Evolutionary conservation across 1,140 invertebrate genomes (phyloP).

Genomic region (Bombus cullumanus): DNA sequence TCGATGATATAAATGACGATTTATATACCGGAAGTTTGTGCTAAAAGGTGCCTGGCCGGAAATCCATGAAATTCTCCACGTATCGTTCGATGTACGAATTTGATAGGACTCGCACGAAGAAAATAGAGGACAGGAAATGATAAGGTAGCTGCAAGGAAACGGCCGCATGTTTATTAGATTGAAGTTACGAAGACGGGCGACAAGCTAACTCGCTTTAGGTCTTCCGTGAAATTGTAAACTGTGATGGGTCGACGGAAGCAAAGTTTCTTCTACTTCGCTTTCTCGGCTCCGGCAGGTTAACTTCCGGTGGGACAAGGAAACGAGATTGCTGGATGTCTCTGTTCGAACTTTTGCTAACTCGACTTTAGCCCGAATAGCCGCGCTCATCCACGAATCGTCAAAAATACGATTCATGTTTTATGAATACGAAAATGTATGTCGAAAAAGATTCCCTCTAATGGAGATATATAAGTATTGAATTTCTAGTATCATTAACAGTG

Average conservation of each 20-base stretch:
- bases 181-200: conserved; percentile 58
- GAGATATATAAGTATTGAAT: background rate
- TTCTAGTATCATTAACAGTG: background rate
- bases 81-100: background rate
- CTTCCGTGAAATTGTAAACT: conserved; percentile 69
- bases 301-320: conserved; percentile 52
- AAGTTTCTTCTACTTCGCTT: conserved; percentile 68
- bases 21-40: background rate
- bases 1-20: background rate
- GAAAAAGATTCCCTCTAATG: background rate
- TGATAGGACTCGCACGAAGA: conserved; percentile 4
- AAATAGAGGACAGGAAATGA: conserved; percentile 33
- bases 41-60: background rate
- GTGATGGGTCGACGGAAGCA: conserved; percentile 52
- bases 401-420: conserved; percentile 36
- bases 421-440: background rate
- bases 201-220: conserved; percentile 63
- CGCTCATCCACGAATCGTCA: conserved; percentile 13
- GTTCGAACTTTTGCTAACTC: conserved; percentile 41
- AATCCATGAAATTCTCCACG: background rate
- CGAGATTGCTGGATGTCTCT: conserved; percentile 51
- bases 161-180: conserved; percentile 72
- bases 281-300: conserved; percentile 59
- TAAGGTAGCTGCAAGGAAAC: conserved; percentile 47
- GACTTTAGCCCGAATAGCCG: conserved; percentile 23